A percentile compares a stretch with the other conserved stretches of the same genome.
Conservation (phyloP, 2,797 vertebrate species). For the Mus spretus region DNA sequence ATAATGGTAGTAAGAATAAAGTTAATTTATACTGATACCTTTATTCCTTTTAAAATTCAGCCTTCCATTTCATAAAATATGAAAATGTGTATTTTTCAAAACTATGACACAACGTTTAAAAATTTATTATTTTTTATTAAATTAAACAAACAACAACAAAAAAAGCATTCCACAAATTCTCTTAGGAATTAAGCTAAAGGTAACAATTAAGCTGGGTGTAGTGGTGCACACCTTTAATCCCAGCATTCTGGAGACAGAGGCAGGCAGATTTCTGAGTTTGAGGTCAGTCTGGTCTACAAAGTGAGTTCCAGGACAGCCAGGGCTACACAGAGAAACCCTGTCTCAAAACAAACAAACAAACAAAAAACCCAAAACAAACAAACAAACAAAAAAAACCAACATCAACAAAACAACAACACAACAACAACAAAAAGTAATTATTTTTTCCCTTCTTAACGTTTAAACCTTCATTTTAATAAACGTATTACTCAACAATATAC, state of each 20-base stretch:
- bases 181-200: background rate
- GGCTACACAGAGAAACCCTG: too few relatives aligned
- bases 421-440: too few relatives aligned
- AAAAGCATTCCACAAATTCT: background rate
- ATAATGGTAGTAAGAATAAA: background rate
- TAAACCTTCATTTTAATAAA: background rate
- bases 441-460: background rate
- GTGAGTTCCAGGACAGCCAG: too few relatives aligned
- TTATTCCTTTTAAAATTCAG: background rate
- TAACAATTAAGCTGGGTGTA: background rate
- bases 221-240: too few relatives aligned
- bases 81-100: background rate
- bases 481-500: background rate
- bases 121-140: conserved; percentile 12
- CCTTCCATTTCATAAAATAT: conserved; percentile 10
- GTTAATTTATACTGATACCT: background rate
- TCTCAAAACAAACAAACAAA: too few relatives aligned
- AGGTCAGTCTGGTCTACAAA: too few relatives aligned
- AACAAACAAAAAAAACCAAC: too few relatives aligned
- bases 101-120: background rate
- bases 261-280: too few relatives aligned
- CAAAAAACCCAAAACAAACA: too few relatives aligned
- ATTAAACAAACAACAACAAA: background rate
- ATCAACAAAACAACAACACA: too few relatives aligned
- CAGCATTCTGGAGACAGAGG: too few relatives aligned